Evolutionary conservation across 2,888 invertebrate species (phyloP).

Genomic region (Punctoribates punctum): DNA sequence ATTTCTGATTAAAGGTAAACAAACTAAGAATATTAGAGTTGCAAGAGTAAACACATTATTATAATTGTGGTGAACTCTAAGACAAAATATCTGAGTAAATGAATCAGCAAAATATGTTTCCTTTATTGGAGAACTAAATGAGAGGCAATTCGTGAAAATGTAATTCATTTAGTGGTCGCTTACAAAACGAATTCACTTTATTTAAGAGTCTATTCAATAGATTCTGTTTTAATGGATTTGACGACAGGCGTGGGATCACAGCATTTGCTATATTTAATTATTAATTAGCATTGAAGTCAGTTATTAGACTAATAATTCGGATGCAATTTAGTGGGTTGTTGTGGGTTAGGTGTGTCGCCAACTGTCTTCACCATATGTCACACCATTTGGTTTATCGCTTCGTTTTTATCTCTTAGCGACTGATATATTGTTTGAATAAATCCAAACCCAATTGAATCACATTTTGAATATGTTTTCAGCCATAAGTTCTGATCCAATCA

Average conservation of each 20-base stretch:
- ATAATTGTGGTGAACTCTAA: background rate
- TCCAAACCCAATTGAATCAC: background rate
- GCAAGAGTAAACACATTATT: background rate
- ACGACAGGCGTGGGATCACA: background rate
- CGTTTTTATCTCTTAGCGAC: background rate
- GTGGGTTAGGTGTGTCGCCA: conserved; percentile 7
- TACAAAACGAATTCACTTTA: conserved; percentile 9
- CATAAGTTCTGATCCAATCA: background rate
- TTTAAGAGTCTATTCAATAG: background rate
- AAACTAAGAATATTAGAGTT: background rate
- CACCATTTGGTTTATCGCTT: background rate
- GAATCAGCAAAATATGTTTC: background rate
- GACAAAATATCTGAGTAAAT: background rate
- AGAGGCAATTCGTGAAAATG: background rate
- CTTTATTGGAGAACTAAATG: background rate
- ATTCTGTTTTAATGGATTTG: background rate
- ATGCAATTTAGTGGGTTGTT: background rate
- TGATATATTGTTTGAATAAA: background rate
- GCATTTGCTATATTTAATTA: background rate
- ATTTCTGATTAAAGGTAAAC: background rate
- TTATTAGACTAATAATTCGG: background rate
- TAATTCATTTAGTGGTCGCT: background rate
- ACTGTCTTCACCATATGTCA: conserved; percentile 10
- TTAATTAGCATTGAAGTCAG: conserved; percentile 2
- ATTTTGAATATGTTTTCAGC: background rate